These are phyloP conservation scores for Alauda arvensis DNA, from an alignment of 2,797 vertebrate genomes.

Conservation along the genomic window DNA sequence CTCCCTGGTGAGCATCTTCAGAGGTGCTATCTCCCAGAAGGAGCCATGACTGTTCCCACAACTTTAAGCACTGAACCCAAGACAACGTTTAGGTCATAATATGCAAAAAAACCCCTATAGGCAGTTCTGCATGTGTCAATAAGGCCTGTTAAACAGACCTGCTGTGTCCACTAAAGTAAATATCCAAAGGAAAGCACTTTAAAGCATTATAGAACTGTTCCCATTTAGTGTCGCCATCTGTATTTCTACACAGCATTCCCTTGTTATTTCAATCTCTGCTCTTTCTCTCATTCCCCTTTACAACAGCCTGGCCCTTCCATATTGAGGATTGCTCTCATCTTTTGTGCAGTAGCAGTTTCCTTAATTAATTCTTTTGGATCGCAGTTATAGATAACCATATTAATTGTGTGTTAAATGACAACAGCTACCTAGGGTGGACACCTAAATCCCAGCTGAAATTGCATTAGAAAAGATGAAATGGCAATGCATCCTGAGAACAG, in stretches of 20 bases:
- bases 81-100: neutral
- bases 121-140: neutral
- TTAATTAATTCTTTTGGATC: neutral
- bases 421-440: neutral
- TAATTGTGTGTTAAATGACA: neutral
- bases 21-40: neutral
- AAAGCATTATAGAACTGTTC: neutral
- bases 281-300: neutral
- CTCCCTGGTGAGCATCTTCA: neutral
- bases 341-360: neutral
- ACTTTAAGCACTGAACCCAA: neutral
- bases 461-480: neutral
- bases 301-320: neutral
- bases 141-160: neutral
- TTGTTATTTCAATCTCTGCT: neutral
- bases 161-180: neutral
- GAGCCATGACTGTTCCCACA: neutral
- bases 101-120: fast-evolving
- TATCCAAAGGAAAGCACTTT: neutral
- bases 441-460: fast-evolving
- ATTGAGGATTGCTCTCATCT: neutral
- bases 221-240: neutral
- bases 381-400: neutral
- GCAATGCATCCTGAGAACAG: neutral
- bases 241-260: neutral